phyloP scores from a whole-genome alignment of 2,888 invertebrate species.

The Tetragonisca angustula region DNA sequence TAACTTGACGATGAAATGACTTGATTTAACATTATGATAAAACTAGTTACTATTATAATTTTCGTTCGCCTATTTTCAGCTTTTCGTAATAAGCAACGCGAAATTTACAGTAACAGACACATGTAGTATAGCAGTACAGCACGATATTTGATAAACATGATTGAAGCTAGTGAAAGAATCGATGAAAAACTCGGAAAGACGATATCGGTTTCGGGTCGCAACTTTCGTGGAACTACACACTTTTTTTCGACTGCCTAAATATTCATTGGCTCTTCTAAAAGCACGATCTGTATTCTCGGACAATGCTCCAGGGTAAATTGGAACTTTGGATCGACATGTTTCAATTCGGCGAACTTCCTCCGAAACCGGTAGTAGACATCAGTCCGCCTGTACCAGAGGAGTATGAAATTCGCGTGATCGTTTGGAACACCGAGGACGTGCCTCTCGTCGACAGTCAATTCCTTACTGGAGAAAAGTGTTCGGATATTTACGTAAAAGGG shows the following conservation, averaged over 20 bases:
- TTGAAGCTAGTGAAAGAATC: not conserved
- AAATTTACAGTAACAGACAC: not conserved
- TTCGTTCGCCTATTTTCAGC: too few species aligned
- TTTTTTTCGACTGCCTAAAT: slow-evolving; percentile 3
- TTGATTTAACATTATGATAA: too few species aligned
- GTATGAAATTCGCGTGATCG: slow-evolving; percentile 89
- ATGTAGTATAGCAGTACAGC: not conserved
- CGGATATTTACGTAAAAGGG: slow-evolving; percentile 92
- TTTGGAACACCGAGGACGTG: slow-evolving; percentile 88
- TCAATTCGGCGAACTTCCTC: slow-evolving; percentile 87
- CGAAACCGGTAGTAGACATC: slow-evolving; percentile 89
- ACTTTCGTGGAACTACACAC: not conserved
- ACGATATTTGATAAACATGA: not conserved
- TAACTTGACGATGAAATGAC: too few species aligned
- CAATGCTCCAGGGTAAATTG: slow-evolving; percentile 89
- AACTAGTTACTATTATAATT: too few species aligned
- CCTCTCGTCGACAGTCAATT: slow-evolving; percentile 89
- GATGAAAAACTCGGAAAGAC: too few species aligned
- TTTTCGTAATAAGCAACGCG: not conserved
- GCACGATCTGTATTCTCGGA: not conserved
- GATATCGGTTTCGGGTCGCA: not conserved
- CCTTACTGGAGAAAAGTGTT: slow-evolving; percentile 89
- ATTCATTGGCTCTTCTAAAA: not conserved
- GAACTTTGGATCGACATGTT: slow-evolving; percentile 97
- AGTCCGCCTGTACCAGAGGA: slow-evolving; percentile 88